Percentiles rank a stretch among this genome's conserved stretches.
Conservation (phyloP, 2,888 invertebrate species). For the Merodon equestris region DNA sequence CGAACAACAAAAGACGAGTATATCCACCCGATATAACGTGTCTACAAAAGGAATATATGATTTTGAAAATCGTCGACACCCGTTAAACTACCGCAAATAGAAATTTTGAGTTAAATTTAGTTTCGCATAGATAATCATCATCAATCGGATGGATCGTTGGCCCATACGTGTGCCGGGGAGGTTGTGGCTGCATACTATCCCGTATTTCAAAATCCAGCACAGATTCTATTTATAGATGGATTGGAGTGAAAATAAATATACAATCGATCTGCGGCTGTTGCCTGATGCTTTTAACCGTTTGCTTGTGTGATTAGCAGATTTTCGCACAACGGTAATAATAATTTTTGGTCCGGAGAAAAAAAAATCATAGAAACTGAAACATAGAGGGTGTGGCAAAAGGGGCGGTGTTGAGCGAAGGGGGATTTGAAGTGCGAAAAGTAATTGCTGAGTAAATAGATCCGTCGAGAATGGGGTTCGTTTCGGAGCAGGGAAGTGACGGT, state of each 20-base stretch:
- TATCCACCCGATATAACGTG: slow-evolving; percentile 21
- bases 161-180: too few relatives aligned
- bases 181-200: slow-evolving; percentile 10
- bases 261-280: slow-evolving; percentile 29
- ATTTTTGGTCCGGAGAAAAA: slow-evolving; percentile 21
- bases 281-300: slow-evolving; percentile 1
- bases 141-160: too few relatives aligned
- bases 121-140: slow-evolving; percentile 31
- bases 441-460: slow-evolving; percentile 60
- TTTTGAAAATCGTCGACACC: slow-evolving; percentile 8
- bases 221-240: slow-evolving; percentile 54
- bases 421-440: slow-evolving; percentile 45
- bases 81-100: slow-evolving; percentile 50
- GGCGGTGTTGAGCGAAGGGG: too few relatives aligned
- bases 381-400: too few relatives aligned
- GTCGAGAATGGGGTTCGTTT: slow-evolving; percentile 30
- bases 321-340: slow-evolving; percentile 55
- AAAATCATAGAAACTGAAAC: slow-evolving; percentile 14
- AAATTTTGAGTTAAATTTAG: slow-evolving; percentile 44
- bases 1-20: too few relatives aligned
- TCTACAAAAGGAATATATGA: slow-evolving; percentile 51
- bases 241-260: slow-evolving; percentile 58
- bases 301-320: slow-evolving; percentile 54
- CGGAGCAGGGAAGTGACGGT: slow-evolving; percentile 8
- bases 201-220: slow-evolving; percentile 37